Base-by-base conservation (phyloP, 2,888 invertebrate species). In the Chloroclystis v-ata region DNA sequence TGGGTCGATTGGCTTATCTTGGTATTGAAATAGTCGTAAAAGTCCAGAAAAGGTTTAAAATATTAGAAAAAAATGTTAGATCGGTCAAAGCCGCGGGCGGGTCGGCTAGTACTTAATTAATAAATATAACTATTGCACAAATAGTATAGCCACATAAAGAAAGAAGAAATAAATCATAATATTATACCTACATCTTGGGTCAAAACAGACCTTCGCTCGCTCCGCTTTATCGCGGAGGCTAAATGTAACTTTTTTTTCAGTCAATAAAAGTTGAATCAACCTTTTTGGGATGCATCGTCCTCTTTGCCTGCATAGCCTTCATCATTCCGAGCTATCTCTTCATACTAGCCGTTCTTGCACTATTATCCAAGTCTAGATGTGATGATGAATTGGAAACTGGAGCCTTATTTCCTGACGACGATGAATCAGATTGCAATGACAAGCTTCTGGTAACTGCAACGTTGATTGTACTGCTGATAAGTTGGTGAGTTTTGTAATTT, bases 221-320 rank as follows among this genome's bases (percentile, higher is more conserved):
- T n/a, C n/a, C n/a, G n/a, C n/a, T n/a, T n/a, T n/a, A n/a, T n/a
- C n/a, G n/a, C n/a, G n/a, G n/a, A n/a, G n/a, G n/a, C n/a, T n/a
- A n/a, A 28, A 16, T 11, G 10, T 20, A 14, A 10, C 20, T 20
- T 35, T 3, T 7, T 20, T 57, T 56, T 30, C 84, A 94, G 94
- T 91, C 92, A 38, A 86, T 93, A 63, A 91, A 91, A 79, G 87
- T 93, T 67, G 93, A 94, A 71, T 91, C 91, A 9, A 91, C 91
- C 29, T 92, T 93, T 69, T 83, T 94, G 49, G 89, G 87, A 10
- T 82, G 91, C 60, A 87, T 93, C 67, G 89, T 90, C 52, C 72
- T 91, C 35, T 91, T 92, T 59, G 84, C 90, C 39, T 84, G 92
- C 63, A 81, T 93, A 56, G 91, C 92, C 24, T 81, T 92, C 58